phyloP scores from a whole-genome alignment of 2,888 invertebrate genomes.

The Scaptomyza cyrtandrae region DNA sequence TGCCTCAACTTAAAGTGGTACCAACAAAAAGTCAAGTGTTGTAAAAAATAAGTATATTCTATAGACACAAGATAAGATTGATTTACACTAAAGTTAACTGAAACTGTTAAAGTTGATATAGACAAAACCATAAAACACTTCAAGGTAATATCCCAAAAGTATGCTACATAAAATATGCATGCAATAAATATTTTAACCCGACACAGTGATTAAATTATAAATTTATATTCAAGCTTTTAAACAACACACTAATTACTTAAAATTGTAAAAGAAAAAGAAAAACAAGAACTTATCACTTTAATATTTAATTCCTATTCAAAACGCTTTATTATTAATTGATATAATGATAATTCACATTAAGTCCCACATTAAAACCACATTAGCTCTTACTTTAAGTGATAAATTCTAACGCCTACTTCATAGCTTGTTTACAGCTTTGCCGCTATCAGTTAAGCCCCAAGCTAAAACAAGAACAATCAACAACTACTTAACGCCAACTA shows the following conservation, averaged over 20 bases:
- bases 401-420: conserved; percentile 66
- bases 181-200: neutral
- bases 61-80: neutral
- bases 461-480: conserved; percentile 12
- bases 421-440: conserved; percentile 70
- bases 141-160: conserved; percentile 32
- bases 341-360: neutral
- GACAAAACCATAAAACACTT: neutral
- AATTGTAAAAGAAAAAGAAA: no score
- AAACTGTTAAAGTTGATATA: neutral
- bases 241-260: no score
- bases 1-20: neutral
- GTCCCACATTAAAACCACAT: conserved; percentile 11
- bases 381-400: conserved; percentile 40
- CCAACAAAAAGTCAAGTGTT: neutral
- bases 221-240: neutral
- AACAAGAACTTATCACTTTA: no score
- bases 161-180: conserved; percentile 19
- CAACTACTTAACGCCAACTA: conserved; percentile 15
- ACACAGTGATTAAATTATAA: neutral
- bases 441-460: conserved; percentile 65
- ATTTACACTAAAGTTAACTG: neutral
- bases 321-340: conserved; percentile 1
- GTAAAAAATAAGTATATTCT: accelerated
- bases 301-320: neutral